Conservation (phyloP, 2,888 invertebrate genomes). For the Melieria omissa region DNA sequence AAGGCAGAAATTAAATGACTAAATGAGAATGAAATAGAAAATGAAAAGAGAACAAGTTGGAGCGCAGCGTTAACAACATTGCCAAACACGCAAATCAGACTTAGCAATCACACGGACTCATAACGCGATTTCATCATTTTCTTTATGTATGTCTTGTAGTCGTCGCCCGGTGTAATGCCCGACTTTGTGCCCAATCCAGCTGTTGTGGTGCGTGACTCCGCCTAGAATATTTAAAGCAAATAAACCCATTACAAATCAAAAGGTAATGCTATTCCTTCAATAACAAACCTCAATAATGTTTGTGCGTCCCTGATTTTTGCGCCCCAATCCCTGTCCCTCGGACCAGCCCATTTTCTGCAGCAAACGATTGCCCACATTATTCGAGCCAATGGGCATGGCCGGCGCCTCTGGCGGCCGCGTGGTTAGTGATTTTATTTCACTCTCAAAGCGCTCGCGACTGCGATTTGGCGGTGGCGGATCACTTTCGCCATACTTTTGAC, state of each 20-base stretch:
- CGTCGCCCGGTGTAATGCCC: conserved; percentile 61
- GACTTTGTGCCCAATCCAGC: conserved; percentile 88
- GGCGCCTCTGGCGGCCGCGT: conserved; percentile 63
- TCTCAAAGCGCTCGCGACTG: conserved; percentile 78
- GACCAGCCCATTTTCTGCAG: conserved; percentile 99
- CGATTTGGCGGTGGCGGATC: conserved; percentile 77
- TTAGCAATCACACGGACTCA: conserved; percentile 58
- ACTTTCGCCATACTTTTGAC: conserved; percentile 92
- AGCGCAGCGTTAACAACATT: background rate
- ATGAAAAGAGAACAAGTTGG: conserved; percentile 2
- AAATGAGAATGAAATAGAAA: conserved; percentile 22
- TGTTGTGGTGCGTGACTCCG: conserved; percentile 71
- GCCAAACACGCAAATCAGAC: too few species aligned
- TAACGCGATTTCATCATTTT: conserved; percentile 68
- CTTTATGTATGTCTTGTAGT: conserved; percentile 67
- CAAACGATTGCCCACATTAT: conserved; percentile 94
- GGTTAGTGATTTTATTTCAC: conserved; percentile 68
- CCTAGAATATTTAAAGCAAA: conserved; percentile 34
- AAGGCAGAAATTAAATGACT: too few species aligned
- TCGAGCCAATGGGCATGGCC: conserved; percentile 74
- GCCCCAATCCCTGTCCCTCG: conserved; percentile 95
- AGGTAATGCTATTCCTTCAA: background rate
- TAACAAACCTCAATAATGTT: conserved; percentile 85
- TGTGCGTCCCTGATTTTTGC: conserved; percentile 90
- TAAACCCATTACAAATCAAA: background rate